These are phyloP conservation scores for Tarsius wallacei DNA, from an alignment of 2,797 vertebrate species.

Conservation along the genomic window DNA sequence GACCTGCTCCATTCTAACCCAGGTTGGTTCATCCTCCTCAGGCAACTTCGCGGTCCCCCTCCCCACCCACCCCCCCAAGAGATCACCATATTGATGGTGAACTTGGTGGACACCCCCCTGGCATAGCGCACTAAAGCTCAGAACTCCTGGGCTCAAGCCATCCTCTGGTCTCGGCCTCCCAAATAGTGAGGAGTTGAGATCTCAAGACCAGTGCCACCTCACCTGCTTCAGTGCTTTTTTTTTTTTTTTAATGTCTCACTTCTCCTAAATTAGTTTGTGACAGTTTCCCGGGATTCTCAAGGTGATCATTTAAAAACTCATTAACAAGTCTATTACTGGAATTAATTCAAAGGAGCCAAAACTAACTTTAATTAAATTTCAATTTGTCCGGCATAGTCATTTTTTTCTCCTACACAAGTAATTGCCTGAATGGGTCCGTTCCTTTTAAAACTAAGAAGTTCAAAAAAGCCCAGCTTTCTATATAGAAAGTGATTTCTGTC, in stretches of 20 bases:
- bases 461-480: constrained; percentile 61
- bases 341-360: constrained; percentile 87
- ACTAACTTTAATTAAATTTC: constrained; percentile 86
- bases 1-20: background rate
- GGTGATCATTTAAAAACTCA: constrained; percentile 89
- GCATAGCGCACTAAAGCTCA: background rate
- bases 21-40: background rate
- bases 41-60: background rate
- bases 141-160: background rate
- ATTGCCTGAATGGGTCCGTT: background rate
- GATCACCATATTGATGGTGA: background rate
- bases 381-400: constrained; percentile 50
- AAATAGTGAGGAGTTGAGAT: background rate
- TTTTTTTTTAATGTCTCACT: constrained; percentile 68
- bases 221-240: background rate
- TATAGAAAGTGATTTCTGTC: constrained; percentile 9
- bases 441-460: constrained; percentile 57
- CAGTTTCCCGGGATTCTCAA: constrained; percentile 84
- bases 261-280: constrained; percentile 87
- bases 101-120: background rate
- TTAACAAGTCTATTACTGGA: constrained; percentile 89
- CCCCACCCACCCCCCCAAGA: background rate
- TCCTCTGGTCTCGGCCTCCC: background rate
- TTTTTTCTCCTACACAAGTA: constrained; percentile 66
- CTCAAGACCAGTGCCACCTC: background rate